Percentiles rank a stretch among this genome's conserved stretches.
Conservation (phyloP, 2,888 invertebrate species). For the Mylabris sibirica region DNA sequence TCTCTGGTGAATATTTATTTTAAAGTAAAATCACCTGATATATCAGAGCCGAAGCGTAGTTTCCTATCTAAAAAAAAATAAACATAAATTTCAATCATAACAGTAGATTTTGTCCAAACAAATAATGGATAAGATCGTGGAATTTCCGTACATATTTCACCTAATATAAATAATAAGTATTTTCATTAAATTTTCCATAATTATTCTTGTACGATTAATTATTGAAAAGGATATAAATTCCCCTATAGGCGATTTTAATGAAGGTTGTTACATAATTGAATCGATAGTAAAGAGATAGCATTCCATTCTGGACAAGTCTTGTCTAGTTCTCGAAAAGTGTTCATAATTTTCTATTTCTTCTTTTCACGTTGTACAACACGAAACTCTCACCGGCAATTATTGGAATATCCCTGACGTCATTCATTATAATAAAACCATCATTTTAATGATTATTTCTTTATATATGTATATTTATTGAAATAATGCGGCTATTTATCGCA, state of each 20-base stretch:
- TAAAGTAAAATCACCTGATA: neutral
- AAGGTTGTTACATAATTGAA: constrained; percentile 10
- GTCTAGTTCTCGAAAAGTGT: neutral
- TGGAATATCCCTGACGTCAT: constrained; percentile 39
- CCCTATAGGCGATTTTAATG: neutral
- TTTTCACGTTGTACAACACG: neutral
- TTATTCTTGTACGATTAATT: neutral
- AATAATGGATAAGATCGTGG: too few relatives aligned
- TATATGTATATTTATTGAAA: constrained; percentile 9
- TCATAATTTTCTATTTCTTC: neutral
- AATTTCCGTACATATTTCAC: neutral
- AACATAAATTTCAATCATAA: neutral
- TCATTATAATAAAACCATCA: constrained; percentile 28
- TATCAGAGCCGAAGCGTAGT: too few relatives aligned
- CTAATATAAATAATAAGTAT: neutral
- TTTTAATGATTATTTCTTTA: constrained; percentile 14
- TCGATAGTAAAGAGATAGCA: neutral
- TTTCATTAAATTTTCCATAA: neutral
- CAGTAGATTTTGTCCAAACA: too few relatives aligned
- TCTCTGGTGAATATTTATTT: neutral
- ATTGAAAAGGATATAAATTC: neutral
- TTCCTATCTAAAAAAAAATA: neutral
- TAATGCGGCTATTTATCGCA: constrained; percentile 1
- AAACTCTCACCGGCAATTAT: constrained; percentile 31
- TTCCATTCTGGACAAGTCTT: neutral